Percentiles rank a stretch among this genome's conserved stretches.
Evolutionary conservation across 1,140 invertebrate species (phyloP).

Genomic region (Elysia chlorotica): DNA sequence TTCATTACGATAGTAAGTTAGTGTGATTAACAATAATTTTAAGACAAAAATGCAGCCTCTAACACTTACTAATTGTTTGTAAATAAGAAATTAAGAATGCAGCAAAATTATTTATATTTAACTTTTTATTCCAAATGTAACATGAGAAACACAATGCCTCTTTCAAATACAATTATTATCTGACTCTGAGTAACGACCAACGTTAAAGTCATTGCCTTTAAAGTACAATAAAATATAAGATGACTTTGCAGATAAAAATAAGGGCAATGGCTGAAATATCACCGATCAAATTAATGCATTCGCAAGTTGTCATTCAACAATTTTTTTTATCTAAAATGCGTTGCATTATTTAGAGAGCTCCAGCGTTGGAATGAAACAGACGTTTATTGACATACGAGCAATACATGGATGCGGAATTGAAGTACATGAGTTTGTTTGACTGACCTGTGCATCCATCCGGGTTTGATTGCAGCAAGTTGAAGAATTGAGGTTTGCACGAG

Average conservation of each 20-base stretch:
- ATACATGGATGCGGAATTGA: too few relatives aligned
- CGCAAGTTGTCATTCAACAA: neutral
- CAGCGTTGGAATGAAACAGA: neutral
- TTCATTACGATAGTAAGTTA: too few relatives aligned
- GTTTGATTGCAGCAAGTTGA: slow-evolving; percentile 88
- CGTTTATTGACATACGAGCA: neutral
- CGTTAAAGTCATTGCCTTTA: too few relatives aligned
- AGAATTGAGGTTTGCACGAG: slow-evolving; percentile 84
- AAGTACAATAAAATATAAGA: too few relatives aligned
- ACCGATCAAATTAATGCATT: neutral
- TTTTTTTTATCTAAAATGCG: neutral
- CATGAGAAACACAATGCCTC: too few relatives aligned
- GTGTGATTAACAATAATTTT: neutral
- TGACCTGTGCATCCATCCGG: slow-evolving; percentile 85
- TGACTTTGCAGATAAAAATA: neutral
- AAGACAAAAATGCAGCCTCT: neutral
- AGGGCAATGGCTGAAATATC: neutral
- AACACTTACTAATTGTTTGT: neutral
- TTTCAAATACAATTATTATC: too few relatives aligned
- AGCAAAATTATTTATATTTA: neutral
- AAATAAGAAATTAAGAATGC: neutral
- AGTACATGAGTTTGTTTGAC: neutral
- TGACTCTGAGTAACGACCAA: too few relatives aligned
- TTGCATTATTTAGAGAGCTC: neutral
- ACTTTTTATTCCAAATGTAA: too few relatives aligned